Evolutionary conservation across 2,113 vertebrate species (phyloP).

Genomic region (Podarcis cretensis): DNA sequence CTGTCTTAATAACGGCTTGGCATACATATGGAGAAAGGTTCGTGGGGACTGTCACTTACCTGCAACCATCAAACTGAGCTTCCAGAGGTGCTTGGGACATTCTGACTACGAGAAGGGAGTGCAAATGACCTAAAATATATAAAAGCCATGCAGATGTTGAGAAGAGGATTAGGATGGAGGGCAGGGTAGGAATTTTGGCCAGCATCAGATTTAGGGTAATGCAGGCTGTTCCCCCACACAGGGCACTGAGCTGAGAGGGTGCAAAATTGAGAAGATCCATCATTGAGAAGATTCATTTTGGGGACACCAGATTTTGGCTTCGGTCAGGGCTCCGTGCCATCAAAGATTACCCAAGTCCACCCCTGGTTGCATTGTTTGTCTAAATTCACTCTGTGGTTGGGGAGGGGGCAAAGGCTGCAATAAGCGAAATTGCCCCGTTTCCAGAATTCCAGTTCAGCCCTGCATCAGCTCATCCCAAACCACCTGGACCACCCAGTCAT

Average conservation of each 20-base stretch:
- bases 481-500: too few species aligned
- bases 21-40: not conserved
- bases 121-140: not conserved
- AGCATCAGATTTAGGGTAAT: too few species aligned
- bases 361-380: not conserved
- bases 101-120: not conserved
- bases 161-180: not conserved
- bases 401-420: not conserved
- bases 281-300: too few species aligned
- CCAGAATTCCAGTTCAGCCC: not conserved
- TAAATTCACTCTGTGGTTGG: not conserved
- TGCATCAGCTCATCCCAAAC: too few species aligned
- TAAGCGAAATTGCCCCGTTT: not conserved
- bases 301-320: too few species aligned
- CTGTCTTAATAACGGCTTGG: not conserved
- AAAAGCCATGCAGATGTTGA: not conserved
- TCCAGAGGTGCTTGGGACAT: not conserved
- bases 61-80: not conserved
- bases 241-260: too few species aligned
- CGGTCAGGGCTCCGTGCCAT: too few species aligned
- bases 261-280: too few species aligned
- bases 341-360: not conserved
- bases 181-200: too few species aligned
- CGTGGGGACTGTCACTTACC: too few species aligned
- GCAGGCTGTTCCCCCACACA: too few species aligned